These are phyloP conservation scores for Cygnus olor DNA, from an alignment of 2,797 vertebrate genomes.

Conservation along the genomic window DNA sequence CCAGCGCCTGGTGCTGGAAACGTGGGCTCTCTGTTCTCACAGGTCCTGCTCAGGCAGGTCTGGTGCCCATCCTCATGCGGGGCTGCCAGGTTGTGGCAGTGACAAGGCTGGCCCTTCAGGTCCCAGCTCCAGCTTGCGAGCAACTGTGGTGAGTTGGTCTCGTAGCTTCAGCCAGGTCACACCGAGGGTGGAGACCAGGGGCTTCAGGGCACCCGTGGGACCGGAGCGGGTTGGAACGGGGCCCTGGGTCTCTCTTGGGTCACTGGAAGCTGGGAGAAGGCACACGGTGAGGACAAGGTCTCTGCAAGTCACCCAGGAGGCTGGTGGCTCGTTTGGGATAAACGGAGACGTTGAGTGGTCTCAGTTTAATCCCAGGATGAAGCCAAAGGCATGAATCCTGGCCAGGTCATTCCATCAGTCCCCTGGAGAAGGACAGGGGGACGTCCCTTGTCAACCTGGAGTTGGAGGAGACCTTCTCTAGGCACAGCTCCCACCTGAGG, in stretches of 20 bases:
- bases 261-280: not conserved
- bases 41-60: not conserved
- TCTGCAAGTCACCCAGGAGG: not conserved
- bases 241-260: not conserved
- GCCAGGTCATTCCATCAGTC: not conserved
- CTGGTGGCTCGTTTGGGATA: not conserved
- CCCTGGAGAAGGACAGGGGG: not conserved
- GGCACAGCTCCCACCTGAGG: not conserved
- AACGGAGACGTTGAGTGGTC: not conserved
- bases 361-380: not conserved
- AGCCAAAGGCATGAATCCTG: not conserved
- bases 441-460: not conserved
- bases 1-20: not conserved
- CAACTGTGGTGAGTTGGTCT: not conserved
- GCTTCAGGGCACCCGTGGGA: not conserved
- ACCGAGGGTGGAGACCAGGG: not conserved
- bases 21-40: not conserved
- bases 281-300: fast-evolving
- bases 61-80: not conserved
- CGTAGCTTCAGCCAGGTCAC: not conserved
- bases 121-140: not conserved
- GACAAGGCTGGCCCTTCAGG: not conserved
- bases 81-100: not conserved
- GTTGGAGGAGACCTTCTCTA: not conserved
- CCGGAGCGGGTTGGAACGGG: not conserved